These are phyloP conservation scores for Clunio marinus DNA, from an alignment of 2,888 invertebrate genomes.

Conservation along the genomic window DNA sequence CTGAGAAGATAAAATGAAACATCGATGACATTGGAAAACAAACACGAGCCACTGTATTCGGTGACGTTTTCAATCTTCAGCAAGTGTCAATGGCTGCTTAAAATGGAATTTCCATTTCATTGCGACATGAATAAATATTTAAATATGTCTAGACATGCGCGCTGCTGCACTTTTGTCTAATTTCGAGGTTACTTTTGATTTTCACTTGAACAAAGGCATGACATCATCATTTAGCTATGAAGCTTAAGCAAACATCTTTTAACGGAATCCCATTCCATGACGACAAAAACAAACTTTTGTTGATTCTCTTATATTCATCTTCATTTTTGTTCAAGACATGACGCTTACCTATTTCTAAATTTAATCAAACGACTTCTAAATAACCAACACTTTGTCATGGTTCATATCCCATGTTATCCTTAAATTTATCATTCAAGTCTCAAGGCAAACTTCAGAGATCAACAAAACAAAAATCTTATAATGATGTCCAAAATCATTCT, in stretches of 20 bases:
- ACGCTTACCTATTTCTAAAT: no score
- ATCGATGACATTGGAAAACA: neutral
- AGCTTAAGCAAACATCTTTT: neutral
- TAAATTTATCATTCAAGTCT: no score
- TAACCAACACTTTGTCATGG: no score
- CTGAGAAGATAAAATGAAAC: neutral
- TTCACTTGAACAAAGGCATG: neutral
- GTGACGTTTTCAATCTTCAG: neutral
- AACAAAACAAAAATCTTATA: no score
- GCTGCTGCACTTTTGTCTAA: neutral
- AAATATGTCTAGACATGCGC: neutral
- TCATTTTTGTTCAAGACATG: no score
- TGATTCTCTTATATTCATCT: no score
- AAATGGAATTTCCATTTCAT: slow-evolving; percentile 3
- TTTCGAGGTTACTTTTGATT: neutral
- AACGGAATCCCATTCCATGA: neutral
- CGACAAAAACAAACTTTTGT: neutral
- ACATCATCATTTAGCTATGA: neutral
- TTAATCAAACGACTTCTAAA: no score
- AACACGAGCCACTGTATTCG: neutral
- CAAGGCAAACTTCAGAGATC: no score
- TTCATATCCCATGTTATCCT: no score
- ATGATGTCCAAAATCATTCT: no score
- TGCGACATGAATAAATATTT: neutral
- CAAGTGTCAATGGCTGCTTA: neutral